phyloP scores from a whole-genome alignment of 1,140 invertebrate genomes.

The Spodoptera frugiperda region DNA sequence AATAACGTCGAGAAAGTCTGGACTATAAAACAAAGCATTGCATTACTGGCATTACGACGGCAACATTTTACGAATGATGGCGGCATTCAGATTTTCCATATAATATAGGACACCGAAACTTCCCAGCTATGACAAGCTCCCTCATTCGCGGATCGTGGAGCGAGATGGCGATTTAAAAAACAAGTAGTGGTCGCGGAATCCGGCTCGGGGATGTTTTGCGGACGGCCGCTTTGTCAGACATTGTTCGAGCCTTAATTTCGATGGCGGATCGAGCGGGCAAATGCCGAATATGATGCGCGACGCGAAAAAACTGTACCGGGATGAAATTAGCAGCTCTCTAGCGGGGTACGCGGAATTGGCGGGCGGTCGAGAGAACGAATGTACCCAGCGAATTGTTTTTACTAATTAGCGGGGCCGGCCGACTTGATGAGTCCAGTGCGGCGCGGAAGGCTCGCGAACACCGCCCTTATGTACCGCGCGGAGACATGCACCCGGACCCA shows the following conservation, averaged over 20 bases:
- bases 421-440: slow-evolving; percentile 73
- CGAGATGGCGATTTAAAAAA: slow-evolving; percentile 80
- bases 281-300: slow-evolving; percentile 85
- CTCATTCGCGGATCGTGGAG: slow-evolving; percentile 80
- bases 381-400: slow-evolving; percentile 82
- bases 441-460: slow-evolving; percentile 45
- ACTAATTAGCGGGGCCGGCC: slow-evolving; percentile 78
- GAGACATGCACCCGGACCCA: slow-evolving; percentile 14
- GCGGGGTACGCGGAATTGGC: slow-evolving; percentile 82
- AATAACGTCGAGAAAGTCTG: not conserved
- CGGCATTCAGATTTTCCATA: slow-evolving; percentile 80
- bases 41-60: slow-evolving; percentile 42
- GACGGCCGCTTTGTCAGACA: slow-evolving; percentile 85
- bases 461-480: slow-evolving; percentile 46
- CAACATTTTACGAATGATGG: slow-evolving; percentile 51
- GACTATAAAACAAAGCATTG: slow-evolving; percentile 35
- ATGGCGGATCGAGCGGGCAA: slow-evolving; percentile 82
- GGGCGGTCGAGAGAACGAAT: slow-evolving; percentile 82
- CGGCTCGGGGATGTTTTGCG: slow-evolving; percentile 80
- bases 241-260: slow-evolving; percentile 84
- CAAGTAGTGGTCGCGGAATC: slow-evolving; percentile 77
- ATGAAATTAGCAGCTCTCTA: slow-evolving; percentile 85
- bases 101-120: slow-evolving; percentile 83
- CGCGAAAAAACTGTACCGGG: slow-evolving; percentile 82
- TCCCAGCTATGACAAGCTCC: slow-evolving; percentile 84